Evolutionary conservation across 2,113 vertebrate species (phyloP), one percentile per base, ranked within the genome.

Genomic region (Labrus mixtus): DNA sequence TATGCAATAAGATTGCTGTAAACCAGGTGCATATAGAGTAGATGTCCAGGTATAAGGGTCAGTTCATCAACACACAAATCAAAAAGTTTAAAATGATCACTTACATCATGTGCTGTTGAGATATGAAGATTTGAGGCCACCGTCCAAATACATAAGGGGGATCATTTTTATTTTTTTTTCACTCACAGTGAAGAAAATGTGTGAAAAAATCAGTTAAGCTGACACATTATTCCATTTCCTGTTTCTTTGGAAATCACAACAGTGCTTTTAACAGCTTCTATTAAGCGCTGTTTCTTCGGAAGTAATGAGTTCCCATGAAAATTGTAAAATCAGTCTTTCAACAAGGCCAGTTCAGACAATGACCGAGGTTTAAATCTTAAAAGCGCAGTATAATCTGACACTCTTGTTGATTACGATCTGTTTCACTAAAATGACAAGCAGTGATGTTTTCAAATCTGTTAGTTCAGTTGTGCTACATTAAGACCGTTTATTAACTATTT

Each of bases 1-100:
- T 77, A 1, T 43, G 53, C 58, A 66, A 73, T 39, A 61, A 56
- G 51, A 50, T 59, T 48, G 48, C 56, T 87, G 69, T 81, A 54
- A 46, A 75, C 66, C 19, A 51, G 60, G 23, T 82, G 37, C 23
- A 43, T 65, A 68, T 76, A 68, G 58, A 85, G 8, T 73, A 74
- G 57, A 70, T 76, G 51, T 41, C 43, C 37, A 66, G 23, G 9
- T 46, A n/a, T n/a, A 62, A 64, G 60, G 50, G 76, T 66, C 61
- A 23, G 39, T 50, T 68, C 64, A 19, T 48, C 17, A 48, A 19
- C 3, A 3, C 1, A 68, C 43, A 36, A 4, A 11, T 6, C n/a
- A 55, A 60, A 36, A 17, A 8, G 46, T 19, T 19, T 7, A 11
- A 8, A 16, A 17, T 17, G 45, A 11, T 61, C 23, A n/a, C 8